phyloP scores from a whole-genome alignment of 1,140 invertebrate species.

The Theocolax elegans region DNA sequence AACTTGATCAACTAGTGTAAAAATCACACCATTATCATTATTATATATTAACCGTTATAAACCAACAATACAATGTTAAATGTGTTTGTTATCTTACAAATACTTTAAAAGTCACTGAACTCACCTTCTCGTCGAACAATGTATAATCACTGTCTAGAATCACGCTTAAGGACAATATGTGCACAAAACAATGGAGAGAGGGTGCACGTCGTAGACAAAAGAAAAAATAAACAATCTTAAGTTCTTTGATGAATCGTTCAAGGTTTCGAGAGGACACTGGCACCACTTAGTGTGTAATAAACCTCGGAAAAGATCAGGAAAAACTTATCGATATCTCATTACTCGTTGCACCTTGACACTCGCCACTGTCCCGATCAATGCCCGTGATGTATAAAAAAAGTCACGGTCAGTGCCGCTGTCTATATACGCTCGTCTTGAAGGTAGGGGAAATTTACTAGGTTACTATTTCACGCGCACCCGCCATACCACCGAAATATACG shows the following conservation, averaged over 20 bases:
- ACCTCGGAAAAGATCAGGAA: constrained; percentile 18
- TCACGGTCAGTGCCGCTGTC: constrained; percentile 25
- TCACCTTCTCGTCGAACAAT: constrained; percentile 7
- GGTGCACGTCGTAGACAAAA: too few species aligned
- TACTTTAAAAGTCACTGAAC: too few species aligned
- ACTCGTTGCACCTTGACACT: constrained; percentile 17
- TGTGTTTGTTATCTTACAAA: too few species aligned
- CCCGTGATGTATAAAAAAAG: constrained; percentile 42
- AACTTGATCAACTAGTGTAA: too few species aligned
- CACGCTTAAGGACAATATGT: background rate
- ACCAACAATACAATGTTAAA: too few species aligned
- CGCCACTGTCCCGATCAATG: background rate
- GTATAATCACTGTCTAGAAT: constrained; percentile 5
- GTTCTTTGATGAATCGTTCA: background rate
- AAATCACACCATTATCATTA: too few species aligned
- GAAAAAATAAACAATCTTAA: background rate
- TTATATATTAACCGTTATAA: too few species aligned
- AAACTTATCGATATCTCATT: constrained; percentile 10
- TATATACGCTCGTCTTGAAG: constrained; percentile 36
- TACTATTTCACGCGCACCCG: constrained; percentile 38
- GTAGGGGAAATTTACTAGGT: constrained; percentile 47
- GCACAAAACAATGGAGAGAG: background rate
- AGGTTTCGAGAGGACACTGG: background rate
- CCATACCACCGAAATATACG: constrained; percentile 19
- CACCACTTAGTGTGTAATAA: background rate